Evolutionary conservation across 2,888 invertebrate genomes (phyloP), one percentile per base, ranked within the genome.

Genomic region (Harpalus rufipes): DNA sequence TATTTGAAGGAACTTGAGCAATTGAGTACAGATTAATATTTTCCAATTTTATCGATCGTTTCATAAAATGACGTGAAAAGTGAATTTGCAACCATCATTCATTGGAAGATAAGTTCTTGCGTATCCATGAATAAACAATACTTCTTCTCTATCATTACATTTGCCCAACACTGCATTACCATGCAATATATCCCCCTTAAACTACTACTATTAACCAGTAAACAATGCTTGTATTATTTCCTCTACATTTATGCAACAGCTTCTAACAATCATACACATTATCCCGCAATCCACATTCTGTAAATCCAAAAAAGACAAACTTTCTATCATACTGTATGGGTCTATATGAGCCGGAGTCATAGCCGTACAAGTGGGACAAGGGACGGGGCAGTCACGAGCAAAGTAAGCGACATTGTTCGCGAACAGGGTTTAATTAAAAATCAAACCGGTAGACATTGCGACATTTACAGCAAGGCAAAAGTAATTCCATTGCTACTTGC

Each of bases 371-470:
- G 68, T 3, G 68, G 68, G 68, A 39, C 32, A 39, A 39, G 14
- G 39, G 68, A 32, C 32, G 68, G 68, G 68, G 18, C 14, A 74
- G 72, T 74, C 72, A 74, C 72, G 72, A 32, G 32, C 32, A 32
- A 74, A 25, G n/a, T 44, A 44, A 74, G 68, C 72, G 68, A 68
- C 51, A 68, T 68, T 68, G 68, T 68, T 68, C 39, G 68, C 14
- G 25, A 25, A 12, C 32, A 39, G 16, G 68, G 16, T 74, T 74
- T 44, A 74, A 74, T 74, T 74, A 74, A 74, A 74, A 74, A 68
- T 68, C 14, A 74, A 74, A 74, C 72, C 44, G 72, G 44, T 74
- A 74, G 72, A 74, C 41, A 68, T 68, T 68, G 39, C 68, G 32
- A 68, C 68, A 68, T 68, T 68, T 14, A 14, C 39, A 68, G 32